Evolutionary conservation across 1,140 invertebrate species (phyloP).

Genomic region (Brachionus paranguensis): DNA sequence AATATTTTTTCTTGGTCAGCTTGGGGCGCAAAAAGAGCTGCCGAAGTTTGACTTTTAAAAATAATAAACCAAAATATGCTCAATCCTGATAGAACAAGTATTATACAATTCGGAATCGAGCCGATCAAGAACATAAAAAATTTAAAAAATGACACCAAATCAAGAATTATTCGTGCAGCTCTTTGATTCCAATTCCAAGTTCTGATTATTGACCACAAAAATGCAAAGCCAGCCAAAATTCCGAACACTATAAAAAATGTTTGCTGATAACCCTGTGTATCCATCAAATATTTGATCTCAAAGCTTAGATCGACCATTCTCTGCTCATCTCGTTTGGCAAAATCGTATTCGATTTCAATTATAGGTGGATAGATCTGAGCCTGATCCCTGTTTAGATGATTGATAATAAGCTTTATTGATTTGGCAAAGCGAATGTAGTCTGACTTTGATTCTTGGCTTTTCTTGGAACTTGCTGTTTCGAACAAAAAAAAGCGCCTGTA

Average conservation of each 20-base stretch:
- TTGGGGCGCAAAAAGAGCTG: background rate
- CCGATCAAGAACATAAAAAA: slow-evolving; percentile 22
- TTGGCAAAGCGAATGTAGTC: slow-evolving; percentile 9
- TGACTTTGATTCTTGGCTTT: background rate
- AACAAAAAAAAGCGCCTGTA: slow-evolving; percentile 25
- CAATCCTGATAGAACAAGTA: background rate
- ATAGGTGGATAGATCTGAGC: slow-evolving; percentile 23
- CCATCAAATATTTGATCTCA: background rate
- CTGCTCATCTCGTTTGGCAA: background rate
- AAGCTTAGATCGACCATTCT: background rate
- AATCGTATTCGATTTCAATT: slow-evolving; percentile 19
- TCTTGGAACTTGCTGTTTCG: slow-evolving; percentile 12
- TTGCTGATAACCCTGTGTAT: background rate
- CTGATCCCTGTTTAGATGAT: background rate
- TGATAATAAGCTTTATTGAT: background rate
- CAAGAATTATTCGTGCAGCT: background rate
- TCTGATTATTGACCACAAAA: background rate
- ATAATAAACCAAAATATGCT: slow-evolving; percentile 20
- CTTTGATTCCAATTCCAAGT: slow-evolving; percentile 32
- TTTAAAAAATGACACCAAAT: slow-evolving; percentile 31
- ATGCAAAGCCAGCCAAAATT: background rate
- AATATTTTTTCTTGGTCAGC: background rate
- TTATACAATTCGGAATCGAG: background rate
- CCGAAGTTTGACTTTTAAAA: background rate
- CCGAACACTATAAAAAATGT: background rate